Evolutionary conservation across 2,888 invertebrate species (phyloP).

Genomic region (Scaptomyza flava): DNA sequence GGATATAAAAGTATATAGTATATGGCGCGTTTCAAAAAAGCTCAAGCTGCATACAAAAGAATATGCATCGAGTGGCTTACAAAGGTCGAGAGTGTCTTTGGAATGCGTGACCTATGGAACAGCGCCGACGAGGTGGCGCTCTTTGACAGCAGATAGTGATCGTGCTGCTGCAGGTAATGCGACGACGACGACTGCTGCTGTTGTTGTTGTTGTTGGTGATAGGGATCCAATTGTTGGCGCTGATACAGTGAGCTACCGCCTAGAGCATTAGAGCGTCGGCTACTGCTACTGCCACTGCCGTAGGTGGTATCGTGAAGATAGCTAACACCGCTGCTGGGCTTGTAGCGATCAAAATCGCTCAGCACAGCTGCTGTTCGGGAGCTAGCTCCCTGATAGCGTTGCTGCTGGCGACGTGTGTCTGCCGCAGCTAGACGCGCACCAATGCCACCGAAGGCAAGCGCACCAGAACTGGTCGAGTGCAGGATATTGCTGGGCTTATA

Average conservation of each 20-base stretch:
- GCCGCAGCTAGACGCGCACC: constrained; percentile 80
- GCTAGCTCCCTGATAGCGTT: constrained; percentile 72
- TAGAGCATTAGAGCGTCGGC: constrained; percentile 66
- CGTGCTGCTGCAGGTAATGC: constrained; percentile 71
- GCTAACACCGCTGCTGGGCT: constrained; percentile 54
- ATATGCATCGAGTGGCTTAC: constrained; percentile 79
- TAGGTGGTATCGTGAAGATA: constrained; percentile 79
- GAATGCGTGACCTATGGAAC: constrained; percentile 85
- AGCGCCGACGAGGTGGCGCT: constrained; percentile 85
- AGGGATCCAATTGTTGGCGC: constrained; percentile 73
- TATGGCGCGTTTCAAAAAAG: constrained; percentile 29
- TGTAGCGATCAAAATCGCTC: constrained; percentile 73
- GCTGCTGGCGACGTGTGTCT: constrained; percentile 61
- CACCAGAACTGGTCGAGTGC: constrained; percentile 81
- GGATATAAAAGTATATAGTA: constrained; percentile 3
- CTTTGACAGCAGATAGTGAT: constrained; percentile 80
- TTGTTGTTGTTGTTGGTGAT: constrained; percentile 67
- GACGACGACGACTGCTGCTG: constrained; percentile 40
- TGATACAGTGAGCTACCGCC: constrained; percentile 68
- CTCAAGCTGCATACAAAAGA: constrained; percentile 39
- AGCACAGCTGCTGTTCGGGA: constrained; percentile 74
- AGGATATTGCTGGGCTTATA: constrained; percentile 76
- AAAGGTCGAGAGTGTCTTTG: constrained; percentile 84
- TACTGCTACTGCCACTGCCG: constrained; percentile 46
- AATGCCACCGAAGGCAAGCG: constrained; percentile 82